phyloP scores from a whole-genome alignment of 2,113 vertebrate species.

The Bubo scandiacus region DNA sequence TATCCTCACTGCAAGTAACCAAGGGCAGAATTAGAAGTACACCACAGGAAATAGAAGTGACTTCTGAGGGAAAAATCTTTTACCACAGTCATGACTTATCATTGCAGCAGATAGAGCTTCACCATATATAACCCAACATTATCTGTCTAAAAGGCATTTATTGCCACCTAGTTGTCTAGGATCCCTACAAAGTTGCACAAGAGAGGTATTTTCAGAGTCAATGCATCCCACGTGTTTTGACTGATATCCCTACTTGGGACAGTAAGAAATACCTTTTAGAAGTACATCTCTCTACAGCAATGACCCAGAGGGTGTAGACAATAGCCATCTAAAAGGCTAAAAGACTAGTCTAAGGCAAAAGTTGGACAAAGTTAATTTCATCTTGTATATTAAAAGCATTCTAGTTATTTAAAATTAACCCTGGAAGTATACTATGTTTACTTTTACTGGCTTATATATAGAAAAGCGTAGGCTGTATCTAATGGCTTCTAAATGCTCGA shows the following conservation, averaged over 20 bases:
- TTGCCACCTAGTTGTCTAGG: neutral
- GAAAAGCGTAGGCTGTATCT: constrained; percentile 15
- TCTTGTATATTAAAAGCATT: neutral
- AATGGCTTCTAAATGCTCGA: neutral
- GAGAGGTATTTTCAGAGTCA: neutral
- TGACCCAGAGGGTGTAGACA: neutral
- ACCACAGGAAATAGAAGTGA: neutral
- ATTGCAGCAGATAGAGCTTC: neutral
- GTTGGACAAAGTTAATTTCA: neutral
- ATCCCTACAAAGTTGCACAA: neutral
- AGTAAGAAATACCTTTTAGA: neutral
- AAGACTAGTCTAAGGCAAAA: neutral
- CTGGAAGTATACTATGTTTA: constrained; percentile 23
- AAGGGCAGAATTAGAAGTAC: neutral
- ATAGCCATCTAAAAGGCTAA: neutral
- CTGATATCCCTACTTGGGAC: neutral
- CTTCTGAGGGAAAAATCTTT: neutral
- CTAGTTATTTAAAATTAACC: neutral
- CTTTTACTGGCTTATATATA: constrained; percentile 20
- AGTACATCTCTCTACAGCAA: neutral
- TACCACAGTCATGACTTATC: neutral
- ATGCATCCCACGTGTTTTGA: neutral
- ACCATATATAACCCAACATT: rapidly evolving
- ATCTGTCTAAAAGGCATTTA: neutral
- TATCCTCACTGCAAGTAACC: neutral